These are phyloP conservation scores for Drosophila malerkotliana DNA, from an alignment of 1,140 invertebrate genomes.

Conservation along the genomic window DNA sequence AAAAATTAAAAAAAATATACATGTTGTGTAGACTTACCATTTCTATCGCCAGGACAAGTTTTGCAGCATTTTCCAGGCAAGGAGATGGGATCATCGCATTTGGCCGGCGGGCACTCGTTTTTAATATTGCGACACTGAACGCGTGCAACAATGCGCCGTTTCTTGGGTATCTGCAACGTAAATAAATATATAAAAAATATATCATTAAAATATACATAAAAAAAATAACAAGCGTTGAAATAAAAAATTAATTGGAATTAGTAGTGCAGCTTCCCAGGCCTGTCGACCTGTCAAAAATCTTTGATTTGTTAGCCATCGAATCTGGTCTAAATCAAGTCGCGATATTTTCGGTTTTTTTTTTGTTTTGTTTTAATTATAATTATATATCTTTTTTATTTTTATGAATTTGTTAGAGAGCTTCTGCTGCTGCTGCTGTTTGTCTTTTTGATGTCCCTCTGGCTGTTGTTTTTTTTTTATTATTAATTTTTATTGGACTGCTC, in stretches of 20 bases:
- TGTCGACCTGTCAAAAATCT: constrained; percentile 12
- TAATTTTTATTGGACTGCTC: constrained; percentile 46
- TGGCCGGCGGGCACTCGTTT: constrained; percentile 93
- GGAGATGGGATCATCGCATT: constrained; percentile 93
- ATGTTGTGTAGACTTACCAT: constrained; percentile 86
- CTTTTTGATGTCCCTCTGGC: constrained; percentile 63
- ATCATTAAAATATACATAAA: constrained; percentile 13
- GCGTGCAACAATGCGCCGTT: constrained; percentile 92
- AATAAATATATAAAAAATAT: not conserved
- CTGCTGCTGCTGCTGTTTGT: constrained; percentile 23
- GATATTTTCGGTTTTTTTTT: constrained; percentile 33
- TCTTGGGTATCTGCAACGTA: constrained; percentile 91
- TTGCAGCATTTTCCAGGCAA: constrained; percentile 94
- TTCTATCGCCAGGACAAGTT: constrained; percentile 91
- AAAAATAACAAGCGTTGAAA: not conserved
- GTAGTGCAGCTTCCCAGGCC: constrained; percentile 24
- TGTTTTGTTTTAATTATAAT: constrained; percentile 32
- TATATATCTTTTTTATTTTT: constrained; percentile 18
- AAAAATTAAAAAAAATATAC: not conserved
- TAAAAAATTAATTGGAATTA: constrained; percentile 32
- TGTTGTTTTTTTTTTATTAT: constrained; percentile 35
- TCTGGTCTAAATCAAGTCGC: constrained; percentile 49
- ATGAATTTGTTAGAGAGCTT: constrained; percentile 10
- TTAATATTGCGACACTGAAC: constrained; percentile 95
- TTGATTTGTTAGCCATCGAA: constrained; percentile 24